phyloP scores from a whole-genome alignment of 2,113 vertebrate species.

The Chloroceryle aenea region DNA sequence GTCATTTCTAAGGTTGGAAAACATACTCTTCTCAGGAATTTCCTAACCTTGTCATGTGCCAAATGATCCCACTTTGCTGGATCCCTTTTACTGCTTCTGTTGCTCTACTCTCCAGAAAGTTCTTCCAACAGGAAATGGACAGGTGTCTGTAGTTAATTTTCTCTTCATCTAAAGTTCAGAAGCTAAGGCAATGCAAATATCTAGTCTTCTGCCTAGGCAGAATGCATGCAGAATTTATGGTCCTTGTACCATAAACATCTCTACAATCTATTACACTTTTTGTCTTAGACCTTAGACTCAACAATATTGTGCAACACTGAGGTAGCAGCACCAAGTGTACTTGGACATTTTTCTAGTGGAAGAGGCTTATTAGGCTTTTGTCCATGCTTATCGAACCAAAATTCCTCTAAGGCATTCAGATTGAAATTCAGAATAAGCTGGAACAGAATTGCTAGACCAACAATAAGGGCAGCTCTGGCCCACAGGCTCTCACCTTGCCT shows the following conservation, averaged over 20 bases:
- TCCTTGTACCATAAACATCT: not conserved
- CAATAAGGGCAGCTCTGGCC: not conserved
- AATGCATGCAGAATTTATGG: not conserved
- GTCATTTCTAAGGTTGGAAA: not conserved
- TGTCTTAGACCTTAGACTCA: not conserved
- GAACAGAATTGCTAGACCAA: not conserved
- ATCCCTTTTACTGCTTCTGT: not conserved
- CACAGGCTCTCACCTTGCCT: not conserved
- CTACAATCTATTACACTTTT: not conserved
- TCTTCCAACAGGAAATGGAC: not conserved
- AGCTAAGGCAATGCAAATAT: not conserved
- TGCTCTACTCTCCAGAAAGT: not conserved
- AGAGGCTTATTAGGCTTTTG: not conserved
- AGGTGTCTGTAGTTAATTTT: not conserved
- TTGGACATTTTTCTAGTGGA: not conserved
- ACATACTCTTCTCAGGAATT: not conserved
- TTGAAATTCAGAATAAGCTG: not conserved
- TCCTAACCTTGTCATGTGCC: not conserved
- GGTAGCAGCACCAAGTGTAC: not conserved
- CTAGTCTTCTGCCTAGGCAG: not conserved
- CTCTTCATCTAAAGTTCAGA: not conserved
- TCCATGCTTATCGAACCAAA: not conserved
- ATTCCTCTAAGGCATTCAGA: not conserved
- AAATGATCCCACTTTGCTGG: not conserved
- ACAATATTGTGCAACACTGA: rapidly evolving